Conservation (phyloP, 2,113 vertebrate species). For the Miniopterus natalensis region DNA sequence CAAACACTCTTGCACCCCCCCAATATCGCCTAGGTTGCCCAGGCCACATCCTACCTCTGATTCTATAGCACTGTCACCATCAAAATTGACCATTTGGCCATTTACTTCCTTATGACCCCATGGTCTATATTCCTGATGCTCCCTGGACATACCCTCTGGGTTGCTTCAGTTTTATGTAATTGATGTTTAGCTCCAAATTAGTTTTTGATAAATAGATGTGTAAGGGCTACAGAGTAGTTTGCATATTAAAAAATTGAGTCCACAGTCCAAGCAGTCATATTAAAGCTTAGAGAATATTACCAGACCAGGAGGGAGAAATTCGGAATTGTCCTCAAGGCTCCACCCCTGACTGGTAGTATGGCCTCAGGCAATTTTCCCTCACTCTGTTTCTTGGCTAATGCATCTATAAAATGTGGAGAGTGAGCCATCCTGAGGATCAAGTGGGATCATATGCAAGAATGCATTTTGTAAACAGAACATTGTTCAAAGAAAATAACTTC, state of each 20-base stretch:
- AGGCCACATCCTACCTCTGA: neutral
- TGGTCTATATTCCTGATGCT: neutral
- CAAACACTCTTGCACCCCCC: neutral
- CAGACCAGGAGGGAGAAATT: neutral
- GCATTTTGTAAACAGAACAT: slow-evolving; percentile 67
- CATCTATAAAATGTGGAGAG: slow-evolving; percentile 10
- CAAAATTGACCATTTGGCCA: neutral
- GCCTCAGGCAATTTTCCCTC: neutral
- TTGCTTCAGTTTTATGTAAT: neutral
- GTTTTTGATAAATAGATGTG: neutral
- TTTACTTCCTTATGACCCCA: slow-evolving; percentile 4
- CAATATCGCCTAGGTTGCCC: neutral
- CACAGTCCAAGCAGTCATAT: neutral
- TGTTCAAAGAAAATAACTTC: slow-evolving; percentile 64
- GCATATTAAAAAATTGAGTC: neutral
- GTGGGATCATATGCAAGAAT: slow-evolving; percentile 60
- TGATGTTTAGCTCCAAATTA: neutral
- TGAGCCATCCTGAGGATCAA: slow-evolving; percentile 60
- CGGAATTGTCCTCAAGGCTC: neutral
- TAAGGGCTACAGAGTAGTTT: neutral
- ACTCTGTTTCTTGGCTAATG: slow-evolving; percentile 20
- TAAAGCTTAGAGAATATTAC: neutral
- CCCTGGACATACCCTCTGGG: neutral
- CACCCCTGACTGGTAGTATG: neutral
- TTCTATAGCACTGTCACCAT: neutral